Conservation (phyloP, 2,113 vertebrate genomes). For the Sapajus apella region DNA sequence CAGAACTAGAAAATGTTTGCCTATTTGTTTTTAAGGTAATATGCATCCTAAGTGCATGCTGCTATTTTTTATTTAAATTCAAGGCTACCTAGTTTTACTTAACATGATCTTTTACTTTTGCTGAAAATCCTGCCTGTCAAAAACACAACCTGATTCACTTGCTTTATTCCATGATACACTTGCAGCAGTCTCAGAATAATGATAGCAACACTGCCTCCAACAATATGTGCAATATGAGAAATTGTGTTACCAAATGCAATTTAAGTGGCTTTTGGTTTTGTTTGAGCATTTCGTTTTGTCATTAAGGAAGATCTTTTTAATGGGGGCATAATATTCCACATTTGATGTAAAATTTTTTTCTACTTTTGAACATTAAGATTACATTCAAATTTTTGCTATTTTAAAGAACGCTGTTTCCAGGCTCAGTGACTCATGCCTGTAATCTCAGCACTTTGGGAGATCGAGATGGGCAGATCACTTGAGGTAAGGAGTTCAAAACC, state of each 20-base stretch:
- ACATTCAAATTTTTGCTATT: background rate
- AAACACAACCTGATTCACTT: background rate
- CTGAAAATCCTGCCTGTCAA: background rate
- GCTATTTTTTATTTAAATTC: background rate
- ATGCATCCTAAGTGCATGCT: background rate
- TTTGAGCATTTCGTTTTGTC: background rate
- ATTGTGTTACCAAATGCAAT: background rate
- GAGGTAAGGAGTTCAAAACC: too few species aligned
- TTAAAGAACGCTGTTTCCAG: background rate
- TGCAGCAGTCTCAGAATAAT: background rate
- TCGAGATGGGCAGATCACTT: too few species aligned
- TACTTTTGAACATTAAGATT: background rate
- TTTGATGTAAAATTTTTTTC: background rate
- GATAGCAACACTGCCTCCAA: background rate
- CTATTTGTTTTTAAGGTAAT: background rate
- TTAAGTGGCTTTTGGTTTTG: background rate
- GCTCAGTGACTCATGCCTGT: too few species aligned
- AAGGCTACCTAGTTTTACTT: background rate
- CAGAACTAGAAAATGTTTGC: background rate
- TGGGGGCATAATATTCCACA: background rate
- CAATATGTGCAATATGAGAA: background rate
- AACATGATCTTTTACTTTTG: background rate
- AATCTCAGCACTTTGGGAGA: too few species aligned
- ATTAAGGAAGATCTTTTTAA: background rate
- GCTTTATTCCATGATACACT: background rate